A percentile compares a stretch with the other conserved stretches of the same genome.
Evolutionary conservation across 1,140 invertebrate species (phyloP).

Genomic region (Liolophura sinensis): DNA sequence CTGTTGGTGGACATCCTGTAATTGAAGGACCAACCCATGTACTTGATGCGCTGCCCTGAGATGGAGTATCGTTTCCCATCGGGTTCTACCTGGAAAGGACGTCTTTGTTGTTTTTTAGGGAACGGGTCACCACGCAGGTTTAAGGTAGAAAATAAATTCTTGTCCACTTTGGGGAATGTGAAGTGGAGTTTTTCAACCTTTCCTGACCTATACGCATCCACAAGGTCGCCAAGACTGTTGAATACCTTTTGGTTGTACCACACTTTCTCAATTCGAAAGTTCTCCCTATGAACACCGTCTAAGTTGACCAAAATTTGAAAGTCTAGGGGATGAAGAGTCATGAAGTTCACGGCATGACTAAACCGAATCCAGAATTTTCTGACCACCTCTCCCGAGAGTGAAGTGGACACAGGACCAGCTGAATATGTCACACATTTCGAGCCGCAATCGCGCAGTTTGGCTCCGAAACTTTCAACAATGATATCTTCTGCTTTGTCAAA

Average conservation of each 20-base stretch:
- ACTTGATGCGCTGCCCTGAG: conserved; percentile 30
- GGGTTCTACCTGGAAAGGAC: conserved; percentile 33
- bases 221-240: conserved; percentile 25
- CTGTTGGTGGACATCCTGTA: conserved; percentile 33
- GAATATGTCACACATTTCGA: background rate
- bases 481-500: background rate
- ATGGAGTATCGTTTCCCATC: conserved; percentile 44
- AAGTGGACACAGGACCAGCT: background rate
- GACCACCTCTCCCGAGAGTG: conserved; percentile 1
- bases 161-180: conserved; percentile 16
- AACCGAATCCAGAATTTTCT: conserved; percentile 5
- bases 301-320: conserved; percentile 29
- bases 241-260: conserved; percentile 33
- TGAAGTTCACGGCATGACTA: conserved; percentile 17
- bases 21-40: conserved; percentile 45
- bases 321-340: conserved; percentile 24
- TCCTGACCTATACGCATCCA: conserved; percentile 20
- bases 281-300: conserved; percentile 17
- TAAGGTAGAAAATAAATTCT: conserved; percentile 23
- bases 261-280: conserved; percentile 24
- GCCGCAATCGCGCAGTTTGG: conserved; percentile 1
- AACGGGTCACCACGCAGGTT: conserved; percentile 19
- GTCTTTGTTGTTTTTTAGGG: conserved; percentile 15
- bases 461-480: conserved; percentile 7
- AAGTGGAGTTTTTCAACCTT: conserved; percentile 28